Evolutionary conservation across 2,888 invertebrate species (phyloP).

Genomic region (Deilephila elpenor): DNA sequence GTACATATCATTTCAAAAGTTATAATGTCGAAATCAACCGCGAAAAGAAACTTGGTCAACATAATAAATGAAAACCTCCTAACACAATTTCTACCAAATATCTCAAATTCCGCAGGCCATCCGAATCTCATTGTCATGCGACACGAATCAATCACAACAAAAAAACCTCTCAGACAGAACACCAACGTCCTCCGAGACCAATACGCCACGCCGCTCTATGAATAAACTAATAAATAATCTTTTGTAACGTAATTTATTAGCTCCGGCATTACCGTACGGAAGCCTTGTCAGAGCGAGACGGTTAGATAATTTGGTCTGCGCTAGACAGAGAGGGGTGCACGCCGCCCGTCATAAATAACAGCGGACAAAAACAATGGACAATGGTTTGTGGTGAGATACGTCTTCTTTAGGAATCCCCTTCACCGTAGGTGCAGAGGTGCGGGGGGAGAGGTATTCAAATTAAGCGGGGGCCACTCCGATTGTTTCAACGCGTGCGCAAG

Average conservation of each 20-base stretch:
- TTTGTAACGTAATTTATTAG: constrained; percentile 81
- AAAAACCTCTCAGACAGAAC: constrained; percentile 53
- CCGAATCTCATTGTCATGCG: constrained; percentile 48
- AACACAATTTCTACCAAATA: constrained; percentile 32
- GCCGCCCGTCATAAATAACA: constrained; percentile 83
- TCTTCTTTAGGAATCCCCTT: constrained; percentile 77
- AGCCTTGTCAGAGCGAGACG: constrained; percentile 67
- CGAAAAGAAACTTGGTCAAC: not conserved
- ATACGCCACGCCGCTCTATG: constrained; percentile 80
- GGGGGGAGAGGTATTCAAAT: constrained; percentile 46
- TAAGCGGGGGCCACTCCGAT: constrained; percentile 47
- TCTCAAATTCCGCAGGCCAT: constrained; percentile 33
- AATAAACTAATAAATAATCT: constrained; percentile 85
- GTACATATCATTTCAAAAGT: not conserved
- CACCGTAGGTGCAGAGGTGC: constrained; percentile 30
- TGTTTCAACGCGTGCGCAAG: constrained; percentile 58
- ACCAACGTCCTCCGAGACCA: constrained; percentile 68
- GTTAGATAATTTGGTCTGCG: constrained; percentile 40
- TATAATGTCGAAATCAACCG: not conserved
- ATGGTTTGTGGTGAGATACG: constrained; percentile 82
- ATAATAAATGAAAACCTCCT: not conserved
- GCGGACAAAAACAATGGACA: constrained; percentile 84
- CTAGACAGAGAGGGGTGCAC: constrained; percentile 62
- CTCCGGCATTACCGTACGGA: constrained; percentile 77
- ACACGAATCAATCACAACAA: constrained; percentile 69